phyloP scores from a whole-genome alignment of 2,888 invertebrate genomes.

The Dolomedes plantarius region DNA sequence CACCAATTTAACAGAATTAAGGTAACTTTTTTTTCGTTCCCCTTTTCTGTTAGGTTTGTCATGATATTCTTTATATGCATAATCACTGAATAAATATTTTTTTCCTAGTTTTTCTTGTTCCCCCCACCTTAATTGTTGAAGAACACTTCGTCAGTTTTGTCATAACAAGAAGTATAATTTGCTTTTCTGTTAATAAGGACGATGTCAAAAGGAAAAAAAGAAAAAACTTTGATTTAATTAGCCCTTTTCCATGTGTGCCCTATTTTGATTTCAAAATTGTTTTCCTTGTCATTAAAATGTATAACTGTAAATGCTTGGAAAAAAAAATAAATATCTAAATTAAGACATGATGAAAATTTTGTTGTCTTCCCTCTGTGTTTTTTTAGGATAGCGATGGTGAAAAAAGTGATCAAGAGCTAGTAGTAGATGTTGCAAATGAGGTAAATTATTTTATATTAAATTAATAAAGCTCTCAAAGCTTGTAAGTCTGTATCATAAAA shows the following conservation, averaged over 20 bases:
- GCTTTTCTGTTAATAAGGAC: constrained; percentile 31
- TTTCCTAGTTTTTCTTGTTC: constrained; percentile 21
- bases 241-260: constrained; percentile 4
- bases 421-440: constrained; percentile 96
- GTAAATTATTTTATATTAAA: constrained; percentile 78
- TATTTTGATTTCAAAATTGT: constrained; percentile 39
- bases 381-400: constrained; percentile 94
- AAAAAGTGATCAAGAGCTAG: constrained; percentile 95
- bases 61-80: constrained; percentile 46
- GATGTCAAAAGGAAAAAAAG: neutral
- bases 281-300: constrained; percentile 30
- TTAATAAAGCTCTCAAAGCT: constrained; percentile 3
- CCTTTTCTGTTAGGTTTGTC: constrained; percentile 5
- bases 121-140: neutral
- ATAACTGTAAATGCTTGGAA: neutral
- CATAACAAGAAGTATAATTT: constrained; percentile 45
- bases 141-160: constrained; percentile 53
- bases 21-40: constrained; percentile 27
- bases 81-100: constrained; percentile 38
- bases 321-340: neutral
- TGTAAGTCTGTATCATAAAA: neutral
- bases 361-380: constrained; percentile 10
- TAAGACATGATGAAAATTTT: constrained; percentile 1
- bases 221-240: constrained; percentile 35
- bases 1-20: constrained; percentile 53